A percentile compares a stretch with the other conserved stretches of the same genome.
phyloP scores from a whole-genome alignment of 2,113 vertebrate genomes.

The rat (Rattus norvegicus) region GRCr8 NC_086028.1:21193001-21193500 shows the following conservation, averaged over 20 bases:
- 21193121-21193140: slow-evolving; percentile 31
- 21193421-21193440: slow-evolving; percentile 40
- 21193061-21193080: slow-evolving; percentile 45
- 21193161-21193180: background rate
- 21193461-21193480: background rate
- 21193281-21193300: slow-evolving; percentile 72
- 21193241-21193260: slow-evolving; percentile 1
- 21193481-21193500: slow-evolving; percentile 23
- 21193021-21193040: background rate
- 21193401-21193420: slow-evolving; percentile 47
- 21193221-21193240: slow-evolving; percentile 65
- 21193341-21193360: slow-evolving; percentile 72
- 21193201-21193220: slow-evolving; percentile 55
- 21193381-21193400: background rate
- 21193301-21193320: slow-evolving; percentile 73
- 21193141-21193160: background rate
- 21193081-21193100: slow-evolving; percentile 47
- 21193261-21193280: slow-evolving; percentile 61
- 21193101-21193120: slow-evolving; percentile 49
- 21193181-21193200: background rate
- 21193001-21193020: background rate
- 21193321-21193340: slow-evolving; percentile 73
- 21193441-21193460: slow-evolving; percentile 6
- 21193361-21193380: slow-evolving; percentile 69
- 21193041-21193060: background rate